Percentiles rank a stretch among this genome's conserved stretches.
Conservation (phyloP, 2,797 vertebrate genomes). For the Rallus crepitans region DNA sequence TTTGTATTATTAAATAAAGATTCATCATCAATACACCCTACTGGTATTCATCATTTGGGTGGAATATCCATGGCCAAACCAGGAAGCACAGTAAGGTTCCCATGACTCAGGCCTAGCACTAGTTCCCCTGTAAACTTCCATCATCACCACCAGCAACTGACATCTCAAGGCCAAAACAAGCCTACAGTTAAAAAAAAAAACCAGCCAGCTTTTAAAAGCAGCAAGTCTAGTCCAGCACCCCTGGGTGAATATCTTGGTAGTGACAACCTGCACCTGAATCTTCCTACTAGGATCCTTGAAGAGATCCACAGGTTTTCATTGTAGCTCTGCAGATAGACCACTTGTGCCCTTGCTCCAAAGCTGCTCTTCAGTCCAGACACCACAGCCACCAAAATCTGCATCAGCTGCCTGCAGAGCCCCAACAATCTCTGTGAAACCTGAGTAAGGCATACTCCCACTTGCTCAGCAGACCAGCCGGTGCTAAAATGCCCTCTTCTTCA, state of each 20-base stretch:
- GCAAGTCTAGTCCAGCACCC: neutral
- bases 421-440: neutral
- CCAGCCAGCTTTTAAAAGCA: neutral
- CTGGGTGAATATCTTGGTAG: neutral
- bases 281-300: neutral
- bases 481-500: neutral
- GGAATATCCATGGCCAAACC: neutral
- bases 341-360: neutral
- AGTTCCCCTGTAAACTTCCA: neutral
- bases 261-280: neutral
- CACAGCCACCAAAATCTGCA: neutral
- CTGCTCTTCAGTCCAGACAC: neutral
- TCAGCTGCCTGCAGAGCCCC: neutral
- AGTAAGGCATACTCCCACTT: neutral
- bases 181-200: neutral
- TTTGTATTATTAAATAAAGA: neutral
- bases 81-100: neutral
- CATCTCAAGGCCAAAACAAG: neutral
- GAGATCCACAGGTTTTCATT: neutral
- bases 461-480: rapidly evolving
- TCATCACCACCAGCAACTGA: neutral
- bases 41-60: neutral
- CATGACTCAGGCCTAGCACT: neutral
- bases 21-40: neutral
- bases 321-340: neutral